Percentiles rank a stretch among this genome's conserved stretches.
Conservation (phyloP, 2,888 invertebrate genomes). For the Melanargia galathea region DNA sequence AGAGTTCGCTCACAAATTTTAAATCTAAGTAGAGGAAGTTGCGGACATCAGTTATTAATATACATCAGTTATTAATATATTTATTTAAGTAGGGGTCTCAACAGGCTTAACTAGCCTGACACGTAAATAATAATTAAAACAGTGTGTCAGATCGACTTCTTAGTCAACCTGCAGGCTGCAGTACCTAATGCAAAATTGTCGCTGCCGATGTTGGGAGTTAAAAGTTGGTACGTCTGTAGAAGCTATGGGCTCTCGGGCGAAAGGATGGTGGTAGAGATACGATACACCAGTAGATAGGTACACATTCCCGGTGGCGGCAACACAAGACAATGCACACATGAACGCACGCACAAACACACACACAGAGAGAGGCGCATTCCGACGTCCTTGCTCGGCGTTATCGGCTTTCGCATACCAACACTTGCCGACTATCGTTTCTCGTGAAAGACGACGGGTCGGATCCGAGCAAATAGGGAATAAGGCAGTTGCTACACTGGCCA, state of each 20-base stretch:
- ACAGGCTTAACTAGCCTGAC: too few species aligned
- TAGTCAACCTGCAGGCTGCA: too few species aligned
- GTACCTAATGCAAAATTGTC: background rate
- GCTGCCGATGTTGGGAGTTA: background rate
- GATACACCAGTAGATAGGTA: conserved; percentile 1
- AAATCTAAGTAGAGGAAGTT: too few species aligned
- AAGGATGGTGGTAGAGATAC: background rate
- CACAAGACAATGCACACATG: conserved; percentile 11
- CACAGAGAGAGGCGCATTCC: conserved; percentile 12
- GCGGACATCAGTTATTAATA: too few species aligned
- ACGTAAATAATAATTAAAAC: too few species aligned
- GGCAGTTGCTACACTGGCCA: background rate
- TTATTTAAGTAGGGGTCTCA: too few species aligned
- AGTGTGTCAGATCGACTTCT: background rate
- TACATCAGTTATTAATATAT: too few species aligned
- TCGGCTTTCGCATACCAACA: conserved; percentile 53
- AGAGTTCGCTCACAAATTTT: too few species aligned
- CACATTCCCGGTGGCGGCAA: conserved; percentile 2
- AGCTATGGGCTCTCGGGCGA: background rate
- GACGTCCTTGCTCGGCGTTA: conserved; percentile 42
- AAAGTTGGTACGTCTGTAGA: background rate
- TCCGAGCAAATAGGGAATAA: conserved; percentile 29
- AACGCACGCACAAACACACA: conserved; percentile 8
- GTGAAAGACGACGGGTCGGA: conserved; percentile 38
- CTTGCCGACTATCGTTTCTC: conserved; percentile 38